phyloP scores from a whole-genome alignment of 1,140 invertebrate species.

The Drosophila quadrilineata region DNA sequence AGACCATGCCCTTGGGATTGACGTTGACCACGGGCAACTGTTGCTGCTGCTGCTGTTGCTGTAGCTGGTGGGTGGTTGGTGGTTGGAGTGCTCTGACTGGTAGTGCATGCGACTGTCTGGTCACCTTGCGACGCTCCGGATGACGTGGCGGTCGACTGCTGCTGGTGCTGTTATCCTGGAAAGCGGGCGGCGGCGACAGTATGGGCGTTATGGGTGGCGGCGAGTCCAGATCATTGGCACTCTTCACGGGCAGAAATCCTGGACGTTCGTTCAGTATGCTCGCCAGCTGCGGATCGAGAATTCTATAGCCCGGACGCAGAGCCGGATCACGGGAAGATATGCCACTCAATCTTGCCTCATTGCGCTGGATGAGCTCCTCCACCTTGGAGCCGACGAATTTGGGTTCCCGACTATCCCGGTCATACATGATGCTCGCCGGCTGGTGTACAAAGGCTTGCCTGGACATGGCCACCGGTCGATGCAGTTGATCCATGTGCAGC shows the following conservation, averaged over 20 bases:
- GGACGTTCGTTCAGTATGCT: slow-evolving; percentile 77
- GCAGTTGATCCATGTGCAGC: slow-evolving; percentile 41
- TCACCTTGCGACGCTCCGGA: slow-evolving; percentile 50
- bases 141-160: slow-evolving; percentile 47
- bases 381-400: slow-evolving; percentile 74
- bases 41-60: slow-evolving; percentile 16
- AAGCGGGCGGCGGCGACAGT: slow-evolving; percentile 82
- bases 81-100: slow-evolving; percentile 21
- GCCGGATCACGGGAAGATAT: slow-evolving; percentile 33
- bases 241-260: slow-evolving; percentile 75
- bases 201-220: slow-evolving; percentile 82
- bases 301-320: slow-evolving; percentile 68
- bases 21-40: neutral
- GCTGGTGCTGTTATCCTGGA: slow-evolving; percentile 80
- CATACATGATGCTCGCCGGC: slow-evolving; percentile 28
- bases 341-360: slow-evolving; percentile 58
- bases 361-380: slow-evolving; percentile 75
- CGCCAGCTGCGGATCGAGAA: slow-evolving; percentile 72
- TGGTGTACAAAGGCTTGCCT: slow-evolving; percentile 54
- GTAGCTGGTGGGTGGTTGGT: neutral
- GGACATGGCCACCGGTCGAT: slow-evolving; percentile 39
- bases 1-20: slow-evolving; percentile 76
- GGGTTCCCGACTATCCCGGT: slow-evolving; percentile 37
- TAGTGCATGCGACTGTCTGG: slow-evolving; percentile 29
- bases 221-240: slow-evolving; percentile 63